Conservation (phyloP, 2,888 invertebrate genomes). For the Pecten maximus region DNA sequence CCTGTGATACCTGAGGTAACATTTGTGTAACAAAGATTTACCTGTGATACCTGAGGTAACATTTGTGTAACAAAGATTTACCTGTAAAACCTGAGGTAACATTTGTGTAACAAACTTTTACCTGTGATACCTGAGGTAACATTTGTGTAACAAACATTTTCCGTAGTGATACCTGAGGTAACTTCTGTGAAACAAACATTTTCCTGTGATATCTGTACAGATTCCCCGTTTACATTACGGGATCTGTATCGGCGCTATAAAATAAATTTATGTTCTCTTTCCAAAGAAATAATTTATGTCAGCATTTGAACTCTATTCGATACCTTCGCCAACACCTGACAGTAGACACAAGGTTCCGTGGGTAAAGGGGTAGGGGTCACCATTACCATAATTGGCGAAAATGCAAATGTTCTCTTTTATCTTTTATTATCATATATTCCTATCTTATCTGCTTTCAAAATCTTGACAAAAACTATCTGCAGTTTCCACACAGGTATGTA, state of each 20-base stretch:
- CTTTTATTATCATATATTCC: conserved; percentile 17
- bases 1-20: too few relatives aligned
- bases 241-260: conserved; percentile 7
- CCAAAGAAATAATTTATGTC: conserved; percentile 20
- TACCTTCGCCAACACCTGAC: conserved; percentile 1
- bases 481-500: conserved; percentile 26
- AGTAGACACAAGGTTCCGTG: not conserved
- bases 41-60: too few relatives aligned
- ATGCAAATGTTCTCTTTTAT: conserved; percentile 17
- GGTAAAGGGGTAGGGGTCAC: conserved; percentile 12
- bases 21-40: too few relatives aligned
- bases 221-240: not conserved
- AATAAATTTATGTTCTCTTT: not conserved
- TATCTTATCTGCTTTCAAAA: conserved; percentile 20
- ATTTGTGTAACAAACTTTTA: too few relatives aligned
- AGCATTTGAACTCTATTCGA: conserved; percentile 26
- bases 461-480: conserved; percentile 35
- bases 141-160: too few relatives aligned
- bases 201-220: not conserved
- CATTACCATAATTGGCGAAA: conserved; percentile 29
- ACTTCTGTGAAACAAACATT: not conserved
- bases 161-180: too few relatives aligned
- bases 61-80: too few relatives aligned
- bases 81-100: too few relatives aligned
- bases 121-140: too few relatives aligned